Percentiles rank a stretch among this genome's conserved stretches.
These are phyloP conservation scores for Leptinotarsa defecta DNA, from an alignment of 1,140 invertebrate genomes.

Conservation along the genomic window DNA sequence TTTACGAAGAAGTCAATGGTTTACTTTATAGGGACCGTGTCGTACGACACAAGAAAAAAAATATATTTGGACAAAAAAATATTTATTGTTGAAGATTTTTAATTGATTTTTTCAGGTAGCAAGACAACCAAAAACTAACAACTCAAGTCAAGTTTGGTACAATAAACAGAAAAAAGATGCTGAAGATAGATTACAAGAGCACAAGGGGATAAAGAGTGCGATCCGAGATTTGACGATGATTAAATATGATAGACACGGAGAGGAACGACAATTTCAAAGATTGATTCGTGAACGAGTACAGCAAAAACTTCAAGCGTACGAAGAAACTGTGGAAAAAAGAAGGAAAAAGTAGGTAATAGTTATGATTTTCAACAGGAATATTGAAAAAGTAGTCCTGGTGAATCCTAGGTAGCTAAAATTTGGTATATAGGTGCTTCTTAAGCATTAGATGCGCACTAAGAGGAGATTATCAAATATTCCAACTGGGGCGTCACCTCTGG, in stretches of 20 bases:
- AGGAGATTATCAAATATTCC: too few species aligned
- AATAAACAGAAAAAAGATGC: background rate
- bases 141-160: conserved; percentile 12
- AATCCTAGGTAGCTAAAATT: too few species aligned
- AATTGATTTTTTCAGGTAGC: conserved; percentile 19
- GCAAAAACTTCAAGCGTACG: conserved; percentile 45
- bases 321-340: conserved; percentile 45
- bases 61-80: too few species aligned
- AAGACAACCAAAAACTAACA: conserved; percentile 28
- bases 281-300: conserved; percentile 39
- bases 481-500: too few species aligned
- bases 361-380: too few species aligned
- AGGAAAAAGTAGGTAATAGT: conserved; percentile 42
- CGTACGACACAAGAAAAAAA: too few species aligned
- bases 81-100: too few species aligned
- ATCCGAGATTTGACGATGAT: conserved; percentile 25
- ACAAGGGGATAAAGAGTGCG: conserved; percentile 14
- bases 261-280: conserved; percentile 36
- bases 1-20: too few species aligned
- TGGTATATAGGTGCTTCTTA: too few species aligned
- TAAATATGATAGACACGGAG: conserved; percentile 41
- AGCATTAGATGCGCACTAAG: too few species aligned
- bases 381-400: too few species aligned
- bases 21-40: too few species aligned
- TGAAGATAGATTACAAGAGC: background rate